These are phyloP conservation scores for Coregonus suidteri DNA, from an alignment of 2,797 vertebrate species.

Conservation along the genomic window DNA sequence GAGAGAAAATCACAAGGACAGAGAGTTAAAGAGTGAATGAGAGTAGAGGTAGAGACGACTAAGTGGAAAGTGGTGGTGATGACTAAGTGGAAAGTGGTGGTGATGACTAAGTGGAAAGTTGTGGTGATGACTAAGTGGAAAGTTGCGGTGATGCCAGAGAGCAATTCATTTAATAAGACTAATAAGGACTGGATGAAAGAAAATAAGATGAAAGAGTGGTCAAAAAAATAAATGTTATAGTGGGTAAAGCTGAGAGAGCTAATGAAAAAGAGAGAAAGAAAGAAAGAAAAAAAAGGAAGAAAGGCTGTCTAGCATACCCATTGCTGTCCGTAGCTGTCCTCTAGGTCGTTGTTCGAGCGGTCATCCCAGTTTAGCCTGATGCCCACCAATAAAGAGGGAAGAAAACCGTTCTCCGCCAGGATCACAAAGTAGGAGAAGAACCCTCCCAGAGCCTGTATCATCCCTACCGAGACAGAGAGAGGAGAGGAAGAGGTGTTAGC, in stretches of 20 bases:
- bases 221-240: too few relatives aligned
- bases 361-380: conserved; percentile 90
- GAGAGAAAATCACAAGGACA: neutral
- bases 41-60: neutral
- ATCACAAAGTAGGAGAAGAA: conserved; percentile 95
- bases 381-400: conserved; percentile 82
- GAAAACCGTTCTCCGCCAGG: conserved; percentile 92
- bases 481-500: conserved; percentile 37
- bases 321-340: conserved; percentile 93
- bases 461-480: conserved; percentile 62
- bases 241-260: neutral
- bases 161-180: neutral
- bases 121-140: too few relatives aligned
- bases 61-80: too few relatives aligned
- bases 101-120: neutral
- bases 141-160: neutral
- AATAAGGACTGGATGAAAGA: neutral
- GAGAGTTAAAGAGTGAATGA: neutral
- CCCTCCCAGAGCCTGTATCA: conserved; percentile 93
- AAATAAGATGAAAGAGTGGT: neutral
- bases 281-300: neutral
- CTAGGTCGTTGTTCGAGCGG: conserved; percentile 83
- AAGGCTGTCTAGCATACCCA: conserved; percentile 72
- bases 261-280: neutral
- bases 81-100: neutral